A percentile compares a stretch with the other conserved stretches of the same genome.
These are phyloP conservation scores for Hirundichthys speculiger DNA, from an alignment of 2,113 vertebrate genomes.

Conservation along the genomic window DNA sequence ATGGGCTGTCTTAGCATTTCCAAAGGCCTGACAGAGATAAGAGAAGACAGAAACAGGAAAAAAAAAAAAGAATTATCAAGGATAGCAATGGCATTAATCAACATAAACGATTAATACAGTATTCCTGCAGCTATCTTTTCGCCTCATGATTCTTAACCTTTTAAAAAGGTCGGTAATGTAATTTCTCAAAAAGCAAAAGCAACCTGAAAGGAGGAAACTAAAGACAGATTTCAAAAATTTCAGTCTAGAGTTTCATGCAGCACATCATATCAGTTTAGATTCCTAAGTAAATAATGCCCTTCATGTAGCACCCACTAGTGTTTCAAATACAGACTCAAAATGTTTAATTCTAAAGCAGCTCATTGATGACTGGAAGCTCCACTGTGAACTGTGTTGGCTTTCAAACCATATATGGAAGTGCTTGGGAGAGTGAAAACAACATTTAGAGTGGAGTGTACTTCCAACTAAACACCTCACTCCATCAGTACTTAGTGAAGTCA, in stretches of 20 bases:
- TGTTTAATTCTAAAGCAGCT: not conserved
- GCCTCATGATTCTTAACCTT: too few relatives aligned
- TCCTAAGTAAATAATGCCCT: not conserved
- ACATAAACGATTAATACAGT: not conserved
- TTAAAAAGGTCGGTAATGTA: not conserved
- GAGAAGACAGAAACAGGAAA: conserved; percentile 10
- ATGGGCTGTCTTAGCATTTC: conserved; percentile 97
- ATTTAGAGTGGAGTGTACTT: conserved; percentile 3
- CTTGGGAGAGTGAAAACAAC: conserved; percentile 12
- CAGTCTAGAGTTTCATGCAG: not conserved
- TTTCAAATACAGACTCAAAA: too few relatives aligned
- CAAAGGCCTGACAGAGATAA: conserved; percentile 85
- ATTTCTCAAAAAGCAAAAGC: not conserved
- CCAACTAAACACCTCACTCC: conserved; percentile 15
- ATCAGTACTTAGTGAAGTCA: conserved; percentile 8
- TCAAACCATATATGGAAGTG: conserved; percentile 22
- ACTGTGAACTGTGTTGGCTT: not conserved
- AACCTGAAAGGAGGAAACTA: too few relatives aligned
- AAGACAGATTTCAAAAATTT: too few relatives aligned
- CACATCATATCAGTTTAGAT: not conserved
- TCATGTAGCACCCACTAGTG: too few relatives aligned
- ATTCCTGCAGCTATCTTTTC: not conserved
- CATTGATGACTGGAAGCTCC: conserved; percentile 3
- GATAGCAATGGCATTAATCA: not conserved
- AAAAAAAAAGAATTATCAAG: not conserved